These are phyloP conservation scores for Coturnix japonica DNA, from an alignment of 2,113 vertebrate species.

Conservation along the genomic window DNA sequence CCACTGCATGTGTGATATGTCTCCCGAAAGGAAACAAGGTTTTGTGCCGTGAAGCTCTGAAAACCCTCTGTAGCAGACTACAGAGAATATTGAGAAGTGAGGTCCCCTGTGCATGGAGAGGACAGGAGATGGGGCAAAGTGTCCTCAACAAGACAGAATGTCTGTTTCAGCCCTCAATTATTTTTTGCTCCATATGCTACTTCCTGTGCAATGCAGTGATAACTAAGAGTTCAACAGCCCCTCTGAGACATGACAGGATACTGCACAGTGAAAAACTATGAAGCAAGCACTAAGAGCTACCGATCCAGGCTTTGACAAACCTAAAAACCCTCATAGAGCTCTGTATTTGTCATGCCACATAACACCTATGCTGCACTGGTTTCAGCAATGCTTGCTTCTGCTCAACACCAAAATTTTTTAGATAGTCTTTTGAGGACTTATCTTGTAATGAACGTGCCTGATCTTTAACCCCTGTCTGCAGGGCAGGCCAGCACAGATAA, in stretches of 20 bases:
- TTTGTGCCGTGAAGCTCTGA: not conserved
- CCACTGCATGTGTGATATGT: accelerated
- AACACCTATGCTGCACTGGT: not conserved
- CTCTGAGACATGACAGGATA: not conserved
- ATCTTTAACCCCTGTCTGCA: not conserved
- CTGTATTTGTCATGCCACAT: not conserved
- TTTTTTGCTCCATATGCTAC: not conserved
- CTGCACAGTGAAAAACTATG: not conserved
- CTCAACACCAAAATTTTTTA: not conserved
- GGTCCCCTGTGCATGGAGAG: not conserved
- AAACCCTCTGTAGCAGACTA: not conserved
- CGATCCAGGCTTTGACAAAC: not conserved
- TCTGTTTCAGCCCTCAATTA: not conserved
- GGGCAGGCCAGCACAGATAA: not conserved
- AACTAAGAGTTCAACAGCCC: not conserved
- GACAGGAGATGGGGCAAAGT: not conserved
- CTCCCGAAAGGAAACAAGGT: not conserved
- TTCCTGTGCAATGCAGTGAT: not conserved
- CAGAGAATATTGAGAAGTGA: not conserved
- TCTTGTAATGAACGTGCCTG: not conserved
- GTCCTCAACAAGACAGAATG: not conserved
- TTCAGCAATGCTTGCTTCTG: not conserved
- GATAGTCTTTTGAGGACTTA: not conserved
- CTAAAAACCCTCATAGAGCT: not conserved
- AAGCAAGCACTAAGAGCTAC: not conserved